These are phyloP conservation scores for Ypsolopha sequella DNA, from an alignment of 2,888 invertebrate species.

Conservation along the genomic window DNA sequence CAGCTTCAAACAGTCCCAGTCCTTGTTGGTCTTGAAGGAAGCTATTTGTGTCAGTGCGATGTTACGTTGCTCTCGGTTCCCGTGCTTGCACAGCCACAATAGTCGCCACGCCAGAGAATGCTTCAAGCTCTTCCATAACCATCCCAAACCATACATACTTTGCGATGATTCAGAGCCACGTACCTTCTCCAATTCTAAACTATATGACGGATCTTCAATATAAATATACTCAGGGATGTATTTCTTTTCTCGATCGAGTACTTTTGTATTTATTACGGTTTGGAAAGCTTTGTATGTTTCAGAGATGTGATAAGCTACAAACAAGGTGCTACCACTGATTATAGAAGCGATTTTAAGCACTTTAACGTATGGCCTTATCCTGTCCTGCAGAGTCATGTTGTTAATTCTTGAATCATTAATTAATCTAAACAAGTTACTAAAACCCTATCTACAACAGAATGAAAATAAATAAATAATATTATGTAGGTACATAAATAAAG, in stretches of 20 bases:
- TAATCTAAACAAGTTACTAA: too few species aligned
- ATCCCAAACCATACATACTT: conserved; percentile 32
- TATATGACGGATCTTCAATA: conserved; percentile 54
- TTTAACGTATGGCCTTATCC: conserved; percentile 30
- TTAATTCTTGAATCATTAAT: too few species aligned
- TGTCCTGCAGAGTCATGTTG: conserved; percentile 40
- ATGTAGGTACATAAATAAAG: too few species aligned
- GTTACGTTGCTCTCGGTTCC: conserved; percentile 71
- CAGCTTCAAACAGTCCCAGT: conserved; percentile 78
- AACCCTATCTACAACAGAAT: too few species aligned
- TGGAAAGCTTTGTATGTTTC: conserved; percentile 32
- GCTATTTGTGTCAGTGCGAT: conserved; percentile 76
- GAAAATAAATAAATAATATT: too few species aligned
- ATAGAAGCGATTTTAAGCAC: conserved; percentile 32
- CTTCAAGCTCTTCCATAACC: conserved; percentile 74
- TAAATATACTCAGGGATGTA: conserved; percentile 54
- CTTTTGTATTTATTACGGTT: conserved; percentile 44
- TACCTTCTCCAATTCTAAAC: conserved; percentile 30
- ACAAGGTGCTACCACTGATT: conserved; percentile 27
- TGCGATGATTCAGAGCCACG: conserved; percentile 29
- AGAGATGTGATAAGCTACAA: conserved; percentile 37
- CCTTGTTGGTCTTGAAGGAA: conserved; percentile 74
- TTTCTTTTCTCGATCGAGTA: conserved; percentile 52
- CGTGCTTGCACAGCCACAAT: conserved; percentile 74
- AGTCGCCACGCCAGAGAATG: conserved; percentile 76